Base-by-base conservation (phyloP, 2,888 invertebrate species). In the Rhagonycha lutea region DNA sequence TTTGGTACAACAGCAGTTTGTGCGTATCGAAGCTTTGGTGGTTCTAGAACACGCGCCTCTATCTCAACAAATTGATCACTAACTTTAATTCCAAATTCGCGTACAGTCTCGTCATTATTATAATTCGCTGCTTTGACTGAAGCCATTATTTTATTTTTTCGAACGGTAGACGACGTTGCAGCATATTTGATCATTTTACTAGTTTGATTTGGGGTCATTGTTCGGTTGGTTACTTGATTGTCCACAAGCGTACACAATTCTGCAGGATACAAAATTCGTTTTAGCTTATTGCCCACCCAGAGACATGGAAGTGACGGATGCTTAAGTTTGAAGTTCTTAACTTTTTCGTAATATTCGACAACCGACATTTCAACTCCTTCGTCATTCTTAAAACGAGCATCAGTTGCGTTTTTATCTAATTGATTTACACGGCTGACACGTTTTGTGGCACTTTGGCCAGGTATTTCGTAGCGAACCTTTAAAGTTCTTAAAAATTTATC, bases 151-250 rank as follows among this genome's bases (percentile, higher is more conserved):
- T 96, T 97, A 0, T 87, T 79, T 85, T 96, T 95, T 23, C 99
- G 91, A 11, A 89, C 91, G 8, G 91, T 89, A n/a, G 98, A 95
- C 0, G 92, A 90, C 0, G 96, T 94, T 0, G 98, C 98, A 0
- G 98, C 95, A 61, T 91, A 90, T 85, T 89, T 92, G 70, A 99
- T 97, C 96, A 99, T 97, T 0, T 90, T 91, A 0, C 94, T 89
- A 0, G 98, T 95, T 87, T 98, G 98, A 29, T 86, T 89, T 32
- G 96, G 95, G 7, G 93, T 94, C 84, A 98, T 89, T 86, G 97
- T 98, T 83, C 92, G 90, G 81, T 93, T 93, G 72, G 94, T 91
- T 0, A 87, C 83, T 86, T 99, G 98, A 0, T 96, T 96, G 61
- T 91, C 90, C 0, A 93, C 89, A 14, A 99, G 92, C 9, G 90